Conservation (phyloP, 2,113 vertebrate species). For the Cynoglossus semilaevis region DNA sequence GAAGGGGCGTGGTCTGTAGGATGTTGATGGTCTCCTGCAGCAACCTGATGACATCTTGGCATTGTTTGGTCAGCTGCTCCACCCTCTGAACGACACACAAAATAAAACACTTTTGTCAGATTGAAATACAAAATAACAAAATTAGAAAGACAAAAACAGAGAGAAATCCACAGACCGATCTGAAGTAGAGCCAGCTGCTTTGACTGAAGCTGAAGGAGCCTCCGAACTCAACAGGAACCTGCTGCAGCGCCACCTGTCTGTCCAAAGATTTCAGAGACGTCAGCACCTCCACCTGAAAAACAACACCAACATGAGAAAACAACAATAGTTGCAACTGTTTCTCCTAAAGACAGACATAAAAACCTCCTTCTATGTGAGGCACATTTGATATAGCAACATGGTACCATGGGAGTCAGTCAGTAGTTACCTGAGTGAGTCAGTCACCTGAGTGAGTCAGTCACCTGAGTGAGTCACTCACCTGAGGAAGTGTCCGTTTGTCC, state of each 20-base stretch:
- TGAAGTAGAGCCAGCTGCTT: conserved; percentile 85
- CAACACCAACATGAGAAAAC: not conserved
- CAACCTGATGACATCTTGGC: conserved; percentile 76
- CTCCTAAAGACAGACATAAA: too few relatives aligned
- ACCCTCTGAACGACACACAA: conserved; percentile 75
- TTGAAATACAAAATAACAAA: too few relatives aligned
- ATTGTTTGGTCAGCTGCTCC: conserved; percentile 82
- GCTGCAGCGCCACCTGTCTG: conserved; percentile 79
- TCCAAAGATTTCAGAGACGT: conserved; percentile 82
- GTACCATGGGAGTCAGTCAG: too few relatives aligned
- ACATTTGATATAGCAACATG: too few relatives aligned
- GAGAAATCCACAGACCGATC: conserved; percentile 77
- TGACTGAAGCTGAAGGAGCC: conserved; percentile 87
- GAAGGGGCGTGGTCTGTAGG: conserved; percentile 72
- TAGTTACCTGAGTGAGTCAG: not conserved
- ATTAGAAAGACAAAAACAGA: not conserved
- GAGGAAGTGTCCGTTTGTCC: conserved; percentile 74
- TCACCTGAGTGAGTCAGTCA: conserved; percentile 81
- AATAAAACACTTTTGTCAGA: not conserved
- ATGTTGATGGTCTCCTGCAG: conserved; percentile 79
- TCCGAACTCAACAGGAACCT: conserved; percentile 82
- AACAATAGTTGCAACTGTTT: too few relatives aligned
- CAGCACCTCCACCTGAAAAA: conserved; percentile 81
- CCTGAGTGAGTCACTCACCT: conserved; percentile 71
- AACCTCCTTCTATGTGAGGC: too few relatives aligned